Percentiles rank a stretch among this genome's conserved stretches.
Conservation (phyloP, 2,113 vertebrate genomes). For the Perccottus glenii region DNA sequence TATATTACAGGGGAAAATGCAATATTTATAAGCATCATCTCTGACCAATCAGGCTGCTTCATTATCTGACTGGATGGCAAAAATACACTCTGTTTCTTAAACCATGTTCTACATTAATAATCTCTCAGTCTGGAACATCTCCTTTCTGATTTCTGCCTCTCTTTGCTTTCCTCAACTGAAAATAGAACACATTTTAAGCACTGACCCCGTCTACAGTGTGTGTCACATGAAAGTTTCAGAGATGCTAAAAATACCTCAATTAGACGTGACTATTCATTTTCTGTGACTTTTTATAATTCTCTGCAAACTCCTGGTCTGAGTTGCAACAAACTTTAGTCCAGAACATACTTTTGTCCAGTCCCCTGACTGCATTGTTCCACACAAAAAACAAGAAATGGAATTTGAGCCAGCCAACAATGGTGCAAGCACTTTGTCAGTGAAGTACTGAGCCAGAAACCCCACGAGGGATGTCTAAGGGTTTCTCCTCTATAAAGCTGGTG, state of each 20-base stretch:
- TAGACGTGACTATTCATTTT: slow-evolving; percentile 35
- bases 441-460: neutral
- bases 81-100: neutral
- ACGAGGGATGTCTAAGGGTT: neutral
- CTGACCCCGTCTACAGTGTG: slow-evolving; percentile 6
- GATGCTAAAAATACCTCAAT: slow-evolving; percentile 61
- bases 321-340: slow-evolving; percentile 4
- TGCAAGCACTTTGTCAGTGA: slow-evolving; percentile 9
- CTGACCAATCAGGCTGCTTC: neutral
- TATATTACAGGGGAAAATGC: slow-evolving; percentile 2
- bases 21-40: neutral
- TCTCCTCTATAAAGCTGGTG: slow-evolving; percentile 8
- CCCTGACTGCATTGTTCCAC: neutral
- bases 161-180: slow-evolving; percentile 9
- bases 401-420: slow-evolving; percentile 1
- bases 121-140: neutral
- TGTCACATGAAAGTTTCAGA: slow-evolving; percentile 34
- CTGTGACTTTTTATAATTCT: slow-evolving; percentile 8
- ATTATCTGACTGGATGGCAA: neutral
- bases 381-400: slow-evolving; percentile 2
- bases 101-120: neutral
- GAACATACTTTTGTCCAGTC: neutral
- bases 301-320: neutral
- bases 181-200: slow-evolving; percentile 25
- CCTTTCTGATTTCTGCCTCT: neutral